Evolutionary conservation across 2,797 vertebrate genomes (phyloP).

Genomic region (Phylloscopus collybita): DNA sequence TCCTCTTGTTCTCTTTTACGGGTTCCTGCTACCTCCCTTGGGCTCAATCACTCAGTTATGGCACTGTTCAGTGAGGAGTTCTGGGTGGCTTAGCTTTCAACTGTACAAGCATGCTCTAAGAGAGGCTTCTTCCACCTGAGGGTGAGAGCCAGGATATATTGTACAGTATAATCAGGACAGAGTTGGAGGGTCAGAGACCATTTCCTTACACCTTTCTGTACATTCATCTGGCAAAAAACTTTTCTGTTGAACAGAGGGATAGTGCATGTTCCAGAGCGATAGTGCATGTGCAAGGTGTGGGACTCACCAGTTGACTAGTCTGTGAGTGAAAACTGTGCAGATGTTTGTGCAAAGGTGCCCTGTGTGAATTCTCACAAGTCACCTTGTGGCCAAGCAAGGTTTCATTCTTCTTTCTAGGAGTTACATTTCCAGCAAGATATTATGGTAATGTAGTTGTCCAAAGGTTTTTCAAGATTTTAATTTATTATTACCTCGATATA

Average conservation of each 20-base stretch:
- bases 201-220: background rate
- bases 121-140: background rate
- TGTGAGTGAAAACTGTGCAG: fast-evolving
- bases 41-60: background rate
- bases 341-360: fast-evolving
- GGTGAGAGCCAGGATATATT: background rate
- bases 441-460: background rate
- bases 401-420: background rate
- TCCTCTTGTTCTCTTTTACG: background rate
- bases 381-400: background rate
- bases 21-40: background rate
- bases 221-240: background rate
- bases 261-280: fast-evolving
- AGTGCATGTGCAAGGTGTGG: fast-evolving
- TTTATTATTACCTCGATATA: background rate
- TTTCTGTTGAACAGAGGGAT: background rate
- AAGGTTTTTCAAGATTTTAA: background rate
- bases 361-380: background rate
- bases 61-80: background rate
- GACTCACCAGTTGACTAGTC: fast-evolving
- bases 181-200: background rate
- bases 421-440: background rate
- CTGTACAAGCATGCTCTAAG: background rate
- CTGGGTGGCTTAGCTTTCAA: background rate
- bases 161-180: background rate